These are phyloP conservation scores for Drosophila pseudotalamancana DNA, from an alignment of 2,888 invertebrate genomes.

Conservation along the genomic window DNA sequence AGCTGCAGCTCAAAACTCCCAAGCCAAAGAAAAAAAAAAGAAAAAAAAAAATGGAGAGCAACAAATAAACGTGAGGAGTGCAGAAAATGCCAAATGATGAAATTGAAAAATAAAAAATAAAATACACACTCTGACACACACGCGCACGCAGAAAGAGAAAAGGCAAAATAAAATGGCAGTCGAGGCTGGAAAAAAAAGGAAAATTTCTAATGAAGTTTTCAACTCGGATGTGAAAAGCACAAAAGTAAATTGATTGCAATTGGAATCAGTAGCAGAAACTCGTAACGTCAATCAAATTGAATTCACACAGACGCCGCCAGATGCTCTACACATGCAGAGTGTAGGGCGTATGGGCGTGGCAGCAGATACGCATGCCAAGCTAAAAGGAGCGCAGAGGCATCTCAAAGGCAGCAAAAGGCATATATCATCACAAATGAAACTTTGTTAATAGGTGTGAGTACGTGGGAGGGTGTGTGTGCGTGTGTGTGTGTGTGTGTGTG, in stretches of 20 bases:
- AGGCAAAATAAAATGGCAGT: constrained; percentile 54
- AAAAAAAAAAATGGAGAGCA: too few relatives aligned
- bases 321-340: constrained; percentile 16
- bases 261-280: constrained; percentile 78
- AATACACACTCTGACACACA: constrained; percentile 2
- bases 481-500: not conserved
- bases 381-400: constrained; percentile 37
- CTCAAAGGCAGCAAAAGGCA: constrained; percentile 58
- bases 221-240: constrained; percentile 75
- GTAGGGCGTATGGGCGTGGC: constrained; percentile 12
- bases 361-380: constrained; percentile 36
- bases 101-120: constrained; percentile 34
- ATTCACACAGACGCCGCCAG: constrained; percentile 62
- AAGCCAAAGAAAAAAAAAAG: constrained; percentile 36
- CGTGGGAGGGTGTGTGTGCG: not conserved
- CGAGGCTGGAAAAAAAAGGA: constrained; percentile 43
- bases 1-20: constrained; percentile 43
- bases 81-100: constrained; percentile 62
- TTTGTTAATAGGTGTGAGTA: constrained; percentile 73
- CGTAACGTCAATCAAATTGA: constrained; percentile 80
- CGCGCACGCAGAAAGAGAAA: constrained; percentile 13
- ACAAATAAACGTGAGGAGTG: constrained; percentile 64
- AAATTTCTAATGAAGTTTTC: constrained; percentile 79
- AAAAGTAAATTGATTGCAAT: constrained; percentile 79
- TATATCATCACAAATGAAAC: constrained; percentile 77